phyloP scores from a whole-genome alignment of 2,797 vertebrate species.

The Pipistrellus pipistrellus region DNA sequence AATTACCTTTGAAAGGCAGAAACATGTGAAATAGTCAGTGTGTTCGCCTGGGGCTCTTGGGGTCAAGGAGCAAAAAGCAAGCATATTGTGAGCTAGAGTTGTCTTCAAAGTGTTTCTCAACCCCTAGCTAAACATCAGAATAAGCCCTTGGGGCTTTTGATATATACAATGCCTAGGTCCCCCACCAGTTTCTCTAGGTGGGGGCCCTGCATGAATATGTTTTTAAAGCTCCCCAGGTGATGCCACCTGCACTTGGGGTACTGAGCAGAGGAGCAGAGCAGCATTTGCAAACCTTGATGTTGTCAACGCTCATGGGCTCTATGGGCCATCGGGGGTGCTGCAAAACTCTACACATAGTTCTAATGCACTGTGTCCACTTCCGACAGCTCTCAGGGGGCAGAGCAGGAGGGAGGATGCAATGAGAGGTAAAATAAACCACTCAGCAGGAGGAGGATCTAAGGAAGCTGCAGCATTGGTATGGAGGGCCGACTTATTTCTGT shows the following conservation, averaged over 20 bases:
- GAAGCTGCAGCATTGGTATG: not conserved
- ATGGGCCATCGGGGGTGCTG: not conserved
- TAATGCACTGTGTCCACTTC: not conserved
- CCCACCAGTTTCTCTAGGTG: not conserved
- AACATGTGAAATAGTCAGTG: constrained; percentile 13
- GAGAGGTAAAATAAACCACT: not conserved
- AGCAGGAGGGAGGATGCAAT: not conserved
- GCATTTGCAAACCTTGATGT: not conserved
- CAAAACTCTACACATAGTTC: not conserved
- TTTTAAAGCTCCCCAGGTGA: not conserved
- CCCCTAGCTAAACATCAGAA: not conserved
- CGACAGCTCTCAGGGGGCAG: not conserved
- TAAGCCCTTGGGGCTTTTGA: not conserved
- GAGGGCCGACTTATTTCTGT: not conserved
- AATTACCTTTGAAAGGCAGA: constrained; percentile 74
- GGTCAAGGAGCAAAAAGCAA: constrained; percentile 38
- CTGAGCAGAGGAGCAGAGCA: not conserved
- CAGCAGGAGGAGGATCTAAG: not conserved
- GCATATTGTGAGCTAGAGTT: not conserved
- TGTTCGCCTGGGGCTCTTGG: not conserved
- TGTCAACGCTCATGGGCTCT: not conserved
- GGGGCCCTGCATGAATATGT: not conserved
- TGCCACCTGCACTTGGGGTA: not conserved
- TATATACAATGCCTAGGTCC: not conserved
- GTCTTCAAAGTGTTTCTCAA: not conserved